Percentiles rank a stretch among this genome's conserved stretches.
phyloP scores from a whole-genome alignment of 2,113 vertebrate species.

The Girardinichthys multiradiatus region DNA sequence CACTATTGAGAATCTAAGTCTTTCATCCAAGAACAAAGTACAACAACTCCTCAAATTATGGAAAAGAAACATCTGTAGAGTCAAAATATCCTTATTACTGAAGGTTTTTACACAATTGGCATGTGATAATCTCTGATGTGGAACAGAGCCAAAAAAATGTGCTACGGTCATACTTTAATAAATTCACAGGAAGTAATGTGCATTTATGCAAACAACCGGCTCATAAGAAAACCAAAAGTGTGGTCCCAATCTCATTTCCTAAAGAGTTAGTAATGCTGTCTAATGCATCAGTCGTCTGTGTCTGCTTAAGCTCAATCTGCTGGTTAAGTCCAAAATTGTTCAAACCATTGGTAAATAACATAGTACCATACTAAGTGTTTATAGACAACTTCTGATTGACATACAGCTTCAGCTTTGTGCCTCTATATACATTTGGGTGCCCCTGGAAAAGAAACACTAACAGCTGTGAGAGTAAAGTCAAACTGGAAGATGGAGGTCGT shows the following conservation, averaged over 20 bases:
- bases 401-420: background rate
- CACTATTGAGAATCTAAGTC: conserved; percentile 2
- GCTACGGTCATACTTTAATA: too few relatives aligned
- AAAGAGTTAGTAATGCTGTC: too few relatives aligned
- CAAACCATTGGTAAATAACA: background rate
- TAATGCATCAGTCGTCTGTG: background rate
- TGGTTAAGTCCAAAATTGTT: too few relatives aligned
- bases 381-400: background rate
- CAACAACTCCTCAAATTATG: background rate
- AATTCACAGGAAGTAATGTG: too few relatives aligned
- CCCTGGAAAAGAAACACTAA: background rate
- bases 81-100: background rate
- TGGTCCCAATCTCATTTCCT: too few relatives aligned
- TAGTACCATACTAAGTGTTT: background rate
- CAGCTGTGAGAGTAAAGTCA: background rate
- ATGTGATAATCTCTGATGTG: too few relatives aligned
- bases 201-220: too few relatives aligned
- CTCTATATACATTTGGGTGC: background rate
- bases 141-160: too few relatives aligned
- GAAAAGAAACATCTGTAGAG: background rate
- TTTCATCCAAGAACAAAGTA: conserved; percentile 21
- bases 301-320: too few relatives aligned
- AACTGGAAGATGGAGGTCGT: background rate
- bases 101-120: too few relatives aligned
- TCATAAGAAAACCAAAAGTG: too few relatives aligned